Base-by-base conservation (phyloP, 2,113 vertebrate species). In the Xyliphius kryptos region DNA sequence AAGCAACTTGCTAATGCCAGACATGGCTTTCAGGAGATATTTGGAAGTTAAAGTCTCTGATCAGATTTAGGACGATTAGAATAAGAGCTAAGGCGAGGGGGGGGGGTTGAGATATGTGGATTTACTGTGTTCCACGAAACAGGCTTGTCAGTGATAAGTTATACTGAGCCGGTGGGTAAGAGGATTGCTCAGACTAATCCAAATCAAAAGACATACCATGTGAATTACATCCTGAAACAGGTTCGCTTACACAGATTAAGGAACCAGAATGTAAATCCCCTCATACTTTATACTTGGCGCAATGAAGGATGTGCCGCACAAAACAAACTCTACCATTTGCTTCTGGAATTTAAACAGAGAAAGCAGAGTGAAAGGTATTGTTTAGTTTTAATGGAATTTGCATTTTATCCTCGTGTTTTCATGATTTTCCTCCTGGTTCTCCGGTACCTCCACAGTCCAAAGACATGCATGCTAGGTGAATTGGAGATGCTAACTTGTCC, bases 141-240 rank as follows among this genome's bases (percentile, higher is more conserved):
- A 68, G 82, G 75, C 67, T 72, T 83, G 80, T 81, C 84, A 81
- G 78, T 75, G 86, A 86, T 88, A 88, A 90, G 77, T 88, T 85
- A 86, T 82, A 88, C 82, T 89, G 83, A 84, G 82, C 85, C 77
- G 69, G 37, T 62, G 76, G 50, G 6, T 90, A 87, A 91, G 87
- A 89, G 87, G 87, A 91, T 91, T 85, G 82, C 74, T 76, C 66
- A 66, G 76, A 85, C 89, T 91, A 90, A 91, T 85, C 87, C 86
- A 76, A 90, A 89, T 85, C 85, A 85, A 83, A 87, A 90, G 87
- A 88, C 89, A 87, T 79, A 86, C 87, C 85, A 88, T 88, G 85
- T 87, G 89, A 90, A 91, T 91, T 88, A 89, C 88, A 89, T 83
- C 86, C 86, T 79, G 77, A 87, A 88, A 89, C 89, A 88, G 87